Base-by-base conservation (phyloP, 1,140 invertebrate species). In the Drosophila cardini region DNA sequence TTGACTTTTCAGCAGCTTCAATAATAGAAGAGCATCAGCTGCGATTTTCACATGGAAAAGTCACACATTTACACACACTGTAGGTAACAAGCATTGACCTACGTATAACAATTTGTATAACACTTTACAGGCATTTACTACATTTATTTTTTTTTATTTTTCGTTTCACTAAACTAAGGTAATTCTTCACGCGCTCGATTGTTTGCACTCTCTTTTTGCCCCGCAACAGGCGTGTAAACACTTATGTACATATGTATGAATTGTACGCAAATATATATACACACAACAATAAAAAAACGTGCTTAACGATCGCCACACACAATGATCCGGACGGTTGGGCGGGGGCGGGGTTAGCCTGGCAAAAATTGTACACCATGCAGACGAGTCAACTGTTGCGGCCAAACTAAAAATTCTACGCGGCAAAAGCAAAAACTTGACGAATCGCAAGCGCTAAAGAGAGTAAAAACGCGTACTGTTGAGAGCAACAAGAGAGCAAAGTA, bases 301-400 rank as follows among this genome's bases (percentile, higher is more conserved):
- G 80, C 79, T 86, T 53, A 64, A 80, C 72, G 84, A 87, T 87
- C 84, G 76, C 73, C 57, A 73, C 58, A 71, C 26, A 74, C 32
- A 65, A 62, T 26, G 21, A 26, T 3, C 62, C 65, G 63, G 63
- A 72, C 70, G 70, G 70, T 52, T 60, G 53, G 52, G 52, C 42
- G 52, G 40, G 42, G 64, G 63, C 53, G 69, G 46, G 18, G 10
- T 55, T 4, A 53, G 60, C 53, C 50, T 67, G 52, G 60, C 65
- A 57, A 76, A 72, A 76, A 67, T 43, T 43, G 42, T 69, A 64
- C 52, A 85, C 69, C 84, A 83, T 89, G 84, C 84, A 87, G 84
- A 87, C 84, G 84, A 83, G 76, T 89, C 77, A 89, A 89, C 85
- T 84, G 84, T 75, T 89, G 80, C 77, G 84, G 80, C 84, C 76